These are phyloP conservation scores for Eulithis prunata DNA, from an alignment of 2,888 invertebrate genomes.

Conservation along the genomic window DNA sequence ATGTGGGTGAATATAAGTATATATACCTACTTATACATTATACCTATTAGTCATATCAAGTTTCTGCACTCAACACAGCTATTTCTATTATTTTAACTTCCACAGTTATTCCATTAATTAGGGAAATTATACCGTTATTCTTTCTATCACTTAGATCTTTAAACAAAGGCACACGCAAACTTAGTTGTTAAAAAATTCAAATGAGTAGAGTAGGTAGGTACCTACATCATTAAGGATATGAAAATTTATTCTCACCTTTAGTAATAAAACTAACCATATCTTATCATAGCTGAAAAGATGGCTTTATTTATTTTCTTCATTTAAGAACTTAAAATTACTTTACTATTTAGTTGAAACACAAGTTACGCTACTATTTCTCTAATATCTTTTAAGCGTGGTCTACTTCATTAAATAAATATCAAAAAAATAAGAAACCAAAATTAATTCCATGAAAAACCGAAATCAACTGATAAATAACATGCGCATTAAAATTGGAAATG, in stretches of 20 bases:
- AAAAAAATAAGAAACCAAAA: constrained; percentile 33
- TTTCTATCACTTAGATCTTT: constrained; percentile 9
- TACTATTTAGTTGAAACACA: too few relatives aligned
- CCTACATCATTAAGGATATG: constrained; percentile 4
- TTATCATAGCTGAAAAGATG: too few relatives aligned
- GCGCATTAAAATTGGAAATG: constrained; percentile 75
- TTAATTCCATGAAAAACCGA: constrained; percentile 40
- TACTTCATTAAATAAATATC: constrained; percentile 27
- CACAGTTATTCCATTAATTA: constrained; percentile 16
- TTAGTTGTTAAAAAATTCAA: constrained; percentile 15
- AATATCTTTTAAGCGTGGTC: constrained; percentile 26
- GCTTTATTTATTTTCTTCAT: too few relatives aligned
- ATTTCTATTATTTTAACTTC: constrained; percentile 6
- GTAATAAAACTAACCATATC: too few relatives aligned
- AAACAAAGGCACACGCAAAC: constrained; percentile 1
- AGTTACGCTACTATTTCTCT: background rate
- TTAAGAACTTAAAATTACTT: too few relatives aligned
- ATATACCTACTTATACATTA: constrained; percentile 11
- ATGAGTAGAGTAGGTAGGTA: constrained; percentile 6
- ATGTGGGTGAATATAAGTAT: constrained; percentile 15
- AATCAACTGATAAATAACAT: constrained; percentile 55
- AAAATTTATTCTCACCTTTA: background rate
- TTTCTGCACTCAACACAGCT: constrained; percentile 26
- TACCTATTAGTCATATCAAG: constrained; percentile 36
- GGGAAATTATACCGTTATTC: constrained; percentile 2